These are phyloP conservation scores for Aleiodes testaceus DNA, from an alignment of 2,888 invertebrate species.

Conservation along the genomic window DNA sequence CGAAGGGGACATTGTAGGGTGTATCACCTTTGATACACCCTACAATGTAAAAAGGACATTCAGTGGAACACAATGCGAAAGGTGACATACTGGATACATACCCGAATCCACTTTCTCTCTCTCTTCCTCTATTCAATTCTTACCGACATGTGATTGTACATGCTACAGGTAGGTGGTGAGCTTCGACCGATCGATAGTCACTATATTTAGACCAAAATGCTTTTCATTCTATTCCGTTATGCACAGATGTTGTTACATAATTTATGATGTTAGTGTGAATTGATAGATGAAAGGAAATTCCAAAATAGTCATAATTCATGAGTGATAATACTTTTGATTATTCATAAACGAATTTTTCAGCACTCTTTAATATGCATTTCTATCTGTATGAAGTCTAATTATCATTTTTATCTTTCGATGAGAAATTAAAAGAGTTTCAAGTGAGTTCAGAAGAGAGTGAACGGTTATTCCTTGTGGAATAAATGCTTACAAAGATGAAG, in stretches of 20 bases:
- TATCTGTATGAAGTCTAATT: too few relatives aligned
- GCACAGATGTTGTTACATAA: constrained; percentile 41
- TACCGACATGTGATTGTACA: constrained; percentile 56
- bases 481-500: background rate
- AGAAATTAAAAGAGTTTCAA: too few relatives aligned
- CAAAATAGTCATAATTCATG: too few relatives aligned
- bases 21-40: too few relatives aligned
- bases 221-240: constrained; percentile 57
- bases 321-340: too few relatives aligned
- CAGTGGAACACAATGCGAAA: background rate
- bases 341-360: too few relatives aligned
- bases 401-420: too few relatives aligned
- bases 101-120: background rate
- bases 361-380: too few relatives aligned
- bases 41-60: constrained; percentile 1
- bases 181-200: constrained; percentile 57
- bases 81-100: background rate
- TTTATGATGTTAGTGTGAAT: constrained; percentile 31
- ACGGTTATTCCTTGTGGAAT: too few relatives aligned
- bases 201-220: constrained; percentile 57
- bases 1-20: too few relatives aligned
- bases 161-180: constrained; percentile 61
- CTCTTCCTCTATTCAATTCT: constrained; percentile 9
- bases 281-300: background rate
- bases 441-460: too few relatives aligned